These are phyloP conservation scores for Steinernema carpocapsae DNA, from an alignment of 2,888 invertebrate genomes.

Conservation along the genomic window DNA sequence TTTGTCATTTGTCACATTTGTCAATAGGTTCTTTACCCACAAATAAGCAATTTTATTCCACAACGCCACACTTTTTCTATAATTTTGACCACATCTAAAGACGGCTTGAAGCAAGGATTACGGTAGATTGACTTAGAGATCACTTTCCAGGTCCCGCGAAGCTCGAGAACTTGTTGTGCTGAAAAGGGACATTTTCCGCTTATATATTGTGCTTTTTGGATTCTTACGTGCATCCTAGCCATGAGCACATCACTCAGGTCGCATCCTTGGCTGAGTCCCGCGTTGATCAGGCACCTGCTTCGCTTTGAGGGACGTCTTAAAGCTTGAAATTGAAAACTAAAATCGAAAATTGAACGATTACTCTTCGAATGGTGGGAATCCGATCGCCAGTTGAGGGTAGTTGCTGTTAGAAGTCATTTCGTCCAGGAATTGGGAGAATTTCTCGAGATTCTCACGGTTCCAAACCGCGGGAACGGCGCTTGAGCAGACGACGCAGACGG, in stretches of 20 bases:
- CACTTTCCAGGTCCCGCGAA: conserved; percentile 60
- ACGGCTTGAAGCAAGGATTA: no score
- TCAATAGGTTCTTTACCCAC: no score
- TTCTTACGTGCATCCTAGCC: conserved; percentile 54
- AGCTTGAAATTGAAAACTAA: background rate
- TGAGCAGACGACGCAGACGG: background rate
- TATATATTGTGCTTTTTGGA: background rate
- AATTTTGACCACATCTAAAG: no score
- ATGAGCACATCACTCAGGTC: conserved; percentile 60
- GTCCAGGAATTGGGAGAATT: background rate
- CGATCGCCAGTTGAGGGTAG: background rate
- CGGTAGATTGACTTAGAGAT: no score
- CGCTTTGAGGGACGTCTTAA: background rate
- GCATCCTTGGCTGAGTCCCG: conserved; percentile 64
- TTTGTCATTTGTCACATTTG: no score
- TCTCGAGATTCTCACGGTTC: background rate
- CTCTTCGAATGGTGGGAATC: no score
- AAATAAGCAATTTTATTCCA: no score
- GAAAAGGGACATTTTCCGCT: conserved; percentile 28
- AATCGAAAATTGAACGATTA: background rate
- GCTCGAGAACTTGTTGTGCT: conserved; percentile 58
- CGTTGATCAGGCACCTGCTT: conserved; percentile 59
- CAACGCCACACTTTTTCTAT: no score
- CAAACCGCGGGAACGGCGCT: background rate
- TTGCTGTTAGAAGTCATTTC: background rate